Conservation (phyloP, 2,888 invertebrate genomes). For the Protula sp. region DNA sequence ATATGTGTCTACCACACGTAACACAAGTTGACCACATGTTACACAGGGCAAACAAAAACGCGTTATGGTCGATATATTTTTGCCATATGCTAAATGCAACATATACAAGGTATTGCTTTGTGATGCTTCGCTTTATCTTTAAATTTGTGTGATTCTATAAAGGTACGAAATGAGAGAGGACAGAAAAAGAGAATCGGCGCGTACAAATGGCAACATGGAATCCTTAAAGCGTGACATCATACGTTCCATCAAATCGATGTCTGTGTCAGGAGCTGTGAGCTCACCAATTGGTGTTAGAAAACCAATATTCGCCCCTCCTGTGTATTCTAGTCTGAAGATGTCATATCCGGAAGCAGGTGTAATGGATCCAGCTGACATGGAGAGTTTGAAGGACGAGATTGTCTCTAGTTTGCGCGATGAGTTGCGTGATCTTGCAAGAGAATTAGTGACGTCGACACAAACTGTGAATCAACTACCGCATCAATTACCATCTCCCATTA, state of each 20-base stretch:
- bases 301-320: slow-evolving; percentile 7
- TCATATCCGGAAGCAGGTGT: background rate
- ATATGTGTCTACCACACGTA: too few species aligned
- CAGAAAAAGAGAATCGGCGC: slow-evolving; percentile 54
- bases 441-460: slow-evolving; percentile 2
- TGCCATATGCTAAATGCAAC: too few species aligned
- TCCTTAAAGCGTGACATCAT: slow-evolving; percentile 56
- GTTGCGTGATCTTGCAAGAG: slow-evolving; percentile 16
- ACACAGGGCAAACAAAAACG: too few species aligned
- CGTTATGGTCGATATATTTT: too few species aligned
- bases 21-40: too few species aligned
- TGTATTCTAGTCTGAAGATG: background rate
- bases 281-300: too few species aligned
- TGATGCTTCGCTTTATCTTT: too few species aligned
- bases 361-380: slow-evolving; percentile 32
- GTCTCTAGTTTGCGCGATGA: slow-evolving; percentile 39
- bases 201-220: slow-evolving; percentile 56
- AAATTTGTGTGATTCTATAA: too few species aligned
- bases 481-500: slow-evolving; percentile 31
- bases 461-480: background rate
- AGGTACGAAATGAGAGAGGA: slow-evolving; percentile 59
- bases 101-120: too few species aligned
- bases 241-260: slow-evolving; percentile 35
- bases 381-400: slow-evolving; percentile 44
- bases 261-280: slow-evolving; percentile 6